Percentiles rank a stretch among this genome's conserved stretches.
phyloP scores from a whole-genome alignment of 2,797 vertebrate species.

The Schizopygopsis pylzovi region DNA sequence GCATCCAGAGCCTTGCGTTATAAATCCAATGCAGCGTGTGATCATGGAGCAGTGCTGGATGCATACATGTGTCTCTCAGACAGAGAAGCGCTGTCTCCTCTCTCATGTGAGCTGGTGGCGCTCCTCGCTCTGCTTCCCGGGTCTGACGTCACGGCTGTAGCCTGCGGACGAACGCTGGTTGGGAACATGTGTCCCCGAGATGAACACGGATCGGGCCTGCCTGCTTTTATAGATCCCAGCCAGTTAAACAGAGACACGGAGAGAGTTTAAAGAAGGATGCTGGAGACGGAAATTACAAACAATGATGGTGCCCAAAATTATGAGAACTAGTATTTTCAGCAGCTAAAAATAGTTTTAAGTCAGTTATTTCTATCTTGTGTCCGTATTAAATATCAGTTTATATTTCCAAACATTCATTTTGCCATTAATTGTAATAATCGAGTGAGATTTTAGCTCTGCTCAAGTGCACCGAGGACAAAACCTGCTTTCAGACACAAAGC shows the following conservation, averaged over 20 bases:
- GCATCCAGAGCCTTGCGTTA: neutral
- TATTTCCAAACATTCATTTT: neutral
- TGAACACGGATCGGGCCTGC: neutral
- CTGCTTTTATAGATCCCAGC: slow-evolving; percentile 41
- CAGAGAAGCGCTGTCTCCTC: slow-evolving; percentile 6
- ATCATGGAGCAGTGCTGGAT: neutral
- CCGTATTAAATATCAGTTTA: no score
- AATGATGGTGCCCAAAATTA: no score
- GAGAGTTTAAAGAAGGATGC: slow-evolving; percentile 12
- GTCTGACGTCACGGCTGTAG: neutral
- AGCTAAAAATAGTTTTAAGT: neutral
- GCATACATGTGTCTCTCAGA: neutral
- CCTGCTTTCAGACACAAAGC: no score
- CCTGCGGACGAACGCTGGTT: neutral
- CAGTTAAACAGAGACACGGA: slow-evolving; percentile 2
- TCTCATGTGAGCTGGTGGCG: slow-evolving; percentile 15
- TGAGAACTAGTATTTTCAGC: neutral
- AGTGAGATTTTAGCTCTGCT: no score
- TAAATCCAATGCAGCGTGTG: neutral
- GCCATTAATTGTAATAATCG: neutral
- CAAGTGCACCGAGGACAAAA: no score
- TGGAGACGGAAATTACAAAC: no score
- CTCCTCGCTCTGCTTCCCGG: neutral
- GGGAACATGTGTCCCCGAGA: slow-evolving; percentile 45
- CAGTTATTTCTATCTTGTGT: neutral